Evolutionary conservation across 2,888 invertebrate species (phyloP), one percentile per base, ranked within the genome.

Genomic region (Catocala fraxini): DNA sequence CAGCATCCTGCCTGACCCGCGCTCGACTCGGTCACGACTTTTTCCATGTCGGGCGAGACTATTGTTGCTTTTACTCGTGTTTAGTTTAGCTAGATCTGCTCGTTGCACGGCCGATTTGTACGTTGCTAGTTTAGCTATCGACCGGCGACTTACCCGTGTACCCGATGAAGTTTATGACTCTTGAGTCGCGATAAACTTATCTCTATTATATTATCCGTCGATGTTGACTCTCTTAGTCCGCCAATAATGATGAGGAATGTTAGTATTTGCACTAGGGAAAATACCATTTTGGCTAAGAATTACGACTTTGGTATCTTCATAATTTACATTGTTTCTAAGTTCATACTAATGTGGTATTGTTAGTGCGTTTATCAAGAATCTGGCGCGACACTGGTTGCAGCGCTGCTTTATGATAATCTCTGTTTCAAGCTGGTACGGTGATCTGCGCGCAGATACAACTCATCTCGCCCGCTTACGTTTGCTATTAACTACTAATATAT

Each of bases 1-100:
- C 85, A 91, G 93, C 92, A 85, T 89, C 89, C 87, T 84, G 88
- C 79, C 87, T 88, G 92, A 90, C 91, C 91, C 82, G 84, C 77
- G 83, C 85, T 82, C 80, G 85, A 89, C 83, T 84, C 85, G 87
- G 91, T 93, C 93, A 93, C 93, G 93, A 93, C 91, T 92, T 88
- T 88, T 91, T 89, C 89, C 90, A 87, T 89, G 88, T 88, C 89
- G 86, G 85, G 86, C 85, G 79, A 84, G 76, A 84, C 89, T 87
- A 91, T 92, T 92, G 91, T 92, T 90, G 87, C 85, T 84, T 79
- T 86, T 80, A 86, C 86, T 85, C 81, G 85, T 86, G 86, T 85
- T 87, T 80, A 84, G 85, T 80, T 85, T 77, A 82, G 78, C 82
- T 81, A 82, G 80, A 79, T 81, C 77, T 71, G 77, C 75, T 77